Evolutionary conservation across 2,888 invertebrate genomes (phyloP), one percentile per base, ranked within the genome.

Genomic region (Leptinotarsa rubiginosa): DNA sequence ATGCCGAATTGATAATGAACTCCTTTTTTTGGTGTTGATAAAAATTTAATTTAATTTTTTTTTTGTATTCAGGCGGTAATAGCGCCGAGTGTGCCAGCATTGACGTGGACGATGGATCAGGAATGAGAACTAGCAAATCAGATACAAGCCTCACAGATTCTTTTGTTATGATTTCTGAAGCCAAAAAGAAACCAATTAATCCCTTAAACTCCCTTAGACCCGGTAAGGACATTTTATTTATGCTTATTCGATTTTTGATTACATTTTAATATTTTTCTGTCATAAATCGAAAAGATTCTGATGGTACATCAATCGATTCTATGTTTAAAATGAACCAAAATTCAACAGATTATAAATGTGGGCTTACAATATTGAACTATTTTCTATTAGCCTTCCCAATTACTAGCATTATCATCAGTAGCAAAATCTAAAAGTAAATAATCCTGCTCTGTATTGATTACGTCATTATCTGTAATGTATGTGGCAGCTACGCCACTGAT

Each of bases 81-180:
- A 92, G 91, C 80, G 83, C 84, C 1, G 89, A 88, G 47, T 88
- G 87, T 49, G 86, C 83, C 7, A 87, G 86, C 75, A 82, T 87
- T 54, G 87, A 87, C 49, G 83, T 86, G 13, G 88, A 88, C 69
- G 88, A 87, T 73, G 82, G 84, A 49, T 83, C 82, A 41, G 92
- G 92, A 1, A 91, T 96, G 81, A 91, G 96, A 68, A 91, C 95
- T 12, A 96, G 96, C 88, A 96, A 96, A 89, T 96, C 96, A 3
- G 96, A 97, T 86, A 96, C 96, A 0, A 96, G 96, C 85, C 91
- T 97, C 20, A 95, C 95, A 0, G 96, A 97, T 86, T 96, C 96
- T 31, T 97, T 97, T 88, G 96, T 96, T 2, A 91, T 97, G 80
- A 91, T 97, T 16, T 90, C 91, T 0, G 92, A 92, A 78, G 90